Evolutionary conservation across 2,797 vertebrate species (phyloP), one percentile per base, ranked within the genome.

Genomic region (Microctenopoma lineatum): DNA sequence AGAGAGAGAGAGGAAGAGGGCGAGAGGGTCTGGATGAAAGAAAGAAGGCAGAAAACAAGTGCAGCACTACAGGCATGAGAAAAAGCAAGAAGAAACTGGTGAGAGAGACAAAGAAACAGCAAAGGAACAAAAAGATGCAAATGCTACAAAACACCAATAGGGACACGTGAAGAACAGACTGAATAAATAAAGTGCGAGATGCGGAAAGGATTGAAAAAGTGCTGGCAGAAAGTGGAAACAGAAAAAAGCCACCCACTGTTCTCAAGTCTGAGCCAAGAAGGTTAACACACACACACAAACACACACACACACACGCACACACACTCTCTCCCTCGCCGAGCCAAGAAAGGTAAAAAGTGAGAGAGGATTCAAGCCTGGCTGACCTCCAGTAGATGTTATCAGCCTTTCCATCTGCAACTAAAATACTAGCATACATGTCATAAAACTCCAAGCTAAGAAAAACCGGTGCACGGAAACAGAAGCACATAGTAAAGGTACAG

Each of bases 351-450:
- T 69, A 84, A 75, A 83, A 77, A 51, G 48, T 70, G 75, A 62
- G 80, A 71, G 62, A 71, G 38, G 71, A 73, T 78, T 90, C 74
- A 56, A 73, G 77, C 76, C 75, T 90, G 90, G 88, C 83, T 73
- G 81, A 74, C 77, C 75, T 83, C 82, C 87, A 82, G 65, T 59
- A 85, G 85, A 87, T 88, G 76, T 75, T 89, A 92, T 93, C 91
- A 79, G 71, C 63, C 59, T 54, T 46, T 72, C 74, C 34, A 69
- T 80, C 75, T 86, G 82, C 89, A 86, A 86, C 67, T 80, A 67
- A 87, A 87, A 47, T 51, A 81, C 70, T 66, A 4, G 5, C 51
- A 72, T 73, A 79, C 48, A 79, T 29, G n/a, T 36, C 8, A 12
- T 36, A 60, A 36, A 38, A 60, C 26, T 9, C 25, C 21, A 54